phyloP scores from a whole-genome alignment of 2,797 vertebrate species.

The Pteropus rufus region DNA sequence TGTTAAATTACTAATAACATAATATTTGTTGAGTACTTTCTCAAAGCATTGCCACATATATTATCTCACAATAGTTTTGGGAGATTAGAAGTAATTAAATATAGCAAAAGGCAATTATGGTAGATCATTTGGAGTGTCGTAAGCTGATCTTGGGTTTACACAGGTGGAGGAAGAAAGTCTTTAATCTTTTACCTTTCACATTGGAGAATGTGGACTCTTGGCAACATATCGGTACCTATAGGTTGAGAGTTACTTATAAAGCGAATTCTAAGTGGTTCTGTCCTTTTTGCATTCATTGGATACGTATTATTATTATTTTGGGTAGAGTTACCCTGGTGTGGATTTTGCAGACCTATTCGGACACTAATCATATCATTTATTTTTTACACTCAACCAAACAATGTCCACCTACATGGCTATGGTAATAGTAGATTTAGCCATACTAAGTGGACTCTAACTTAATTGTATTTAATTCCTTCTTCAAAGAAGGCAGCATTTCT shows the following conservation, averaged over 20 bases:
- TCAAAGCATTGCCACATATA: slow-evolving; percentile 44
- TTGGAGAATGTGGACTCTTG: not conserved
- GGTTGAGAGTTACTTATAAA: not conserved
- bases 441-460: not conserved
- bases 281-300: not conserved
- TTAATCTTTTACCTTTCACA: not conserved
- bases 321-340: not conserved
- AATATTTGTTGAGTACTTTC: slow-evolving; percentile 40
- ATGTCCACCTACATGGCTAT: not conserved
- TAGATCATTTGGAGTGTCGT: not conserved
- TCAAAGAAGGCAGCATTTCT: not conserved
- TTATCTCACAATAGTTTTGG: slow-evolving; percentile 24
- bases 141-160: not conserved
- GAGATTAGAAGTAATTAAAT: slow-evolving; percentile 30
- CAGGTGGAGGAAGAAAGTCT: slow-evolving; percentile 14
- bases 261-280: not conserved
- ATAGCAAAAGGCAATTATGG: not conserved
- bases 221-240: not conserved
- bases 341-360: not conserved
- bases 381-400: not conserved
- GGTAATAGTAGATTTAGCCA: not conserved
- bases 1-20: slow-evolving; percentile 65
- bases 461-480: not conserved
- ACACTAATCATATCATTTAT: not conserved
- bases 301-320: not conserved